Conservation (phyloP, 2,797 vertebrate genomes). For the Pogonophryne albipinna region DNA sequence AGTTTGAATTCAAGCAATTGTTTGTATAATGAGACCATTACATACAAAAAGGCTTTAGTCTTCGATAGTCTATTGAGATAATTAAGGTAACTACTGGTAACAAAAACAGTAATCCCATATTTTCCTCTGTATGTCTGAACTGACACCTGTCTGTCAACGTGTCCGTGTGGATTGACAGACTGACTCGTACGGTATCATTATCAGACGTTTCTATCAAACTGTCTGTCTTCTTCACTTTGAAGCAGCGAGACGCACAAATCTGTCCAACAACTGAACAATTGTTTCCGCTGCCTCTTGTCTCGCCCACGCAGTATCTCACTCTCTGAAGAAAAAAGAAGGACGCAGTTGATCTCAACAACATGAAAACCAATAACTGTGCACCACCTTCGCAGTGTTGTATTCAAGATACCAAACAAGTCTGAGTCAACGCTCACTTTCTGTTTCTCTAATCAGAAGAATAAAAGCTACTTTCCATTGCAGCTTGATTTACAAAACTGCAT, state of each 20-base stretch:
- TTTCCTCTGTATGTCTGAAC: neutral
- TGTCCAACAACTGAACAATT: conserved; percentile 26
- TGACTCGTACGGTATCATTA: conserved; percentile 12
- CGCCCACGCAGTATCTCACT: conserved; percentile 37
- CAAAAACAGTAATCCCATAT: too few species aligned
- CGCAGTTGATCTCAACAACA: conserved; percentile 16
- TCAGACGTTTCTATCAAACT: conserved; percentile 19
- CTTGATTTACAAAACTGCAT: too few species aligned
- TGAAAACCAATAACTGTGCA: conserved; percentile 26
- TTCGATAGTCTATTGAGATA: too few species aligned
- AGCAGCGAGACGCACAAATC: neutral
- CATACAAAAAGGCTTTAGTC: too few species aligned
- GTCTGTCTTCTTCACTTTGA: conserved; percentile 2
- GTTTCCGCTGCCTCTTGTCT: conserved; percentile 21
- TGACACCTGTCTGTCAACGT: neutral
- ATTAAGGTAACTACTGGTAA: too few species aligned
- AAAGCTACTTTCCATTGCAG: neutral
- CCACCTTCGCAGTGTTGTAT: neutral
- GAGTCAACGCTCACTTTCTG: neutral
- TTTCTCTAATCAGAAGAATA: conserved; percentile 14
- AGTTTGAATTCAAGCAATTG: too few species aligned
- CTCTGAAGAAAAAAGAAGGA: neutral
- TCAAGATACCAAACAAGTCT: neutral
- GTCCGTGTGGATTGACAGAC: conserved; percentile 15
- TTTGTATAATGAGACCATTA: too few species aligned